A percentile compares a stretch with the other conserved stretches of the same genome.
Evolutionary conservation across 2,113 vertebrate genomes (phyloP).

Genomic region (Laterallus jamaicensis): DNA sequence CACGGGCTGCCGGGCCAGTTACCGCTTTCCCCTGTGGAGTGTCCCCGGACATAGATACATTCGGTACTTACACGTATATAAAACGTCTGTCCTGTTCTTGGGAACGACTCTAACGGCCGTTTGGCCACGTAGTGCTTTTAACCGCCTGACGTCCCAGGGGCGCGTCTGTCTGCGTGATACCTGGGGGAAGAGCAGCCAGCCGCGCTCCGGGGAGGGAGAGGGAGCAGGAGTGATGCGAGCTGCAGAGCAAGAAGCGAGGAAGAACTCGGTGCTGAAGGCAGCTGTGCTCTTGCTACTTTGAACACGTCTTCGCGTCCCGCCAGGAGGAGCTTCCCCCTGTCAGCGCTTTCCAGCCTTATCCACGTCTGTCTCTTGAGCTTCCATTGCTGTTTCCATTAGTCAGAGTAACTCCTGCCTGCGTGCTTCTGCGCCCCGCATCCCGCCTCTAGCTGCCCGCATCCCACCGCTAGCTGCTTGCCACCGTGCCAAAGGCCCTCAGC

Average conservation of each 20-base stretch:
- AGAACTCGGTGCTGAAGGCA: background rate
- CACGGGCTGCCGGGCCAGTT: background rate
- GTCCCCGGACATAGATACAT: background rate
- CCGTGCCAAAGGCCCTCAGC: background rate
- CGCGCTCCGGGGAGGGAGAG: background rate
- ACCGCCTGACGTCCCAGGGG: no score
- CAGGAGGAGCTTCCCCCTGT: background rate
- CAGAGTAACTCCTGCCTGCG: background rate
- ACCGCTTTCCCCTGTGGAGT: background rate
- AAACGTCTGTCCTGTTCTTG: no score
- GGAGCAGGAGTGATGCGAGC: fast-evolving
- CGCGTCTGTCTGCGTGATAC: background rate
- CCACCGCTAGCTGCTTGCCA: fast-evolving
- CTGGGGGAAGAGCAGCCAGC: background rate
- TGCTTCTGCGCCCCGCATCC: background rate
- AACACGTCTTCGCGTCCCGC: background rate
- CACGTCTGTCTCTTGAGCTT: background rate
- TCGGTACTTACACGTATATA: no score
- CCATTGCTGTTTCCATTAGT: background rate
- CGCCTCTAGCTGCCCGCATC: fast-evolving
- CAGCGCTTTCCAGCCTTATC: background rate
- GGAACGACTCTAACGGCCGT: no score
- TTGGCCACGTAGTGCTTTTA: background rate
- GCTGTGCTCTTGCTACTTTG: background rate
- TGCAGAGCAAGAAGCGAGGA: background rate